Base-by-base conservation (phyloP, 1,140 invertebrate species). In the Heterodera carotae region DNA sequence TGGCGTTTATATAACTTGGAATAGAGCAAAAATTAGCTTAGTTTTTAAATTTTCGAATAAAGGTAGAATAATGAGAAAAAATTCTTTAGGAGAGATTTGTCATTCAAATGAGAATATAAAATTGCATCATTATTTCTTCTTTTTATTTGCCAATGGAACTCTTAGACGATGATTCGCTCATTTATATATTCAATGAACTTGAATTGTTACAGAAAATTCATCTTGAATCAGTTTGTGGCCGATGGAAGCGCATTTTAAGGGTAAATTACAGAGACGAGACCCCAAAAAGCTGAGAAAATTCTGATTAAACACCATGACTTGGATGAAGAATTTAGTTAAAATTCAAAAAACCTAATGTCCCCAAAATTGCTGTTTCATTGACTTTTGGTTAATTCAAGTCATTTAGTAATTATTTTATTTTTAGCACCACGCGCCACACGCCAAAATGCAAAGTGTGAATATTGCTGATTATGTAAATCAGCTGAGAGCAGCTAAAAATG, bases 121-220 rank as follows among this genome's bases (percentile, higher is more conserved):
- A 39, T 6, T 10, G 10, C 10, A 6, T 39, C 10, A 6, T 39
- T 4, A 39, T 39, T 39, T 39, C 36, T 6, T 4, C 36, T 39
- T 39, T 39, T 53, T 53, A 43, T 43, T 22, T 18, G 48, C 22
- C 6, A n/a, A 79, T 79, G 77, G 79, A 79, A 15, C 25, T 34
- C 31, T 18, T 79, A 43, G 60, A 79, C 67, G 70, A 72, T 60
- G 77, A 79, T 43, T 68, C 34, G 39, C 64, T 79, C 29, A 25
- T 79, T n/a, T 56, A 33, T n/a, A 71, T 79, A 25, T 79, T 79
- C 53, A 25, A 48, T 33, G 59, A 80, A 56, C 53, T 79, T n/a
- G 79, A 70, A 27, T 81, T 79, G 48, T 25, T 39, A 31, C 75
- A 80, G 34, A 80, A 79, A 72, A 62, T 80, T 56, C 43, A 53